phyloP scores from a whole-genome alignment of 2,888 invertebrate genomes.

The Chironomus riparius region DNA sequence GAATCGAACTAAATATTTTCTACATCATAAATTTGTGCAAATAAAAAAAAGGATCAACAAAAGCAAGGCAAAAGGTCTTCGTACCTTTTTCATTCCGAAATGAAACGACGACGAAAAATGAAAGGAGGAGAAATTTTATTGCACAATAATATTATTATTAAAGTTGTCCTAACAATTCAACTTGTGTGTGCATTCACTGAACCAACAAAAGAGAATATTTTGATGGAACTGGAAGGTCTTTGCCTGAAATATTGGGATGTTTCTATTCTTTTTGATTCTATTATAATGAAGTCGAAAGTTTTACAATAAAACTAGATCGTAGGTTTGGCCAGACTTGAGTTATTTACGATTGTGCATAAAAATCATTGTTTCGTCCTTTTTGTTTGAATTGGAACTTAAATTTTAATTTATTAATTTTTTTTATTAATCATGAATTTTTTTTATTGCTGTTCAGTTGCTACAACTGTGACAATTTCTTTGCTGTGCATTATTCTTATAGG shows the following conservation, averaged over 20 bases:
- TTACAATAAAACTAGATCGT: conserved; percentile 21
- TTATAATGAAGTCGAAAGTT: conserved; percentile 1
- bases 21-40: conserved; percentile 15
- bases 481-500: no score
- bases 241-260: background rate
- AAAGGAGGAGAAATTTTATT: background rate
- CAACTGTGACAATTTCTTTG: no score
- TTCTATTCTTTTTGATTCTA: background rate
- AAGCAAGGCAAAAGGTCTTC: background rate
- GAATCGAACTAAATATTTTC: conserved; percentile 2
- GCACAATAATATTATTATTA: background rate
- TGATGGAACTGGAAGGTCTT: background rate
- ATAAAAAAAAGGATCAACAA: background rate
- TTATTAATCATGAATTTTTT: no score
- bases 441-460: no score
- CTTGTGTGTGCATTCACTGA: background rate
- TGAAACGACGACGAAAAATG: background rate
- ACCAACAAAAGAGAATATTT: background rate
- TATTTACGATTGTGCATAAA: conserved; percentile 9
- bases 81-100: background rate
- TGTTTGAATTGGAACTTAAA: background rate
- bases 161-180: background rate
- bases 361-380: background rate
- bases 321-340: conserved; percentile 23
- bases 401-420: background rate